phyloP scores from a whole-genome alignment of 2,113 vertebrate genomes.

The cat (Felis catus) region F.catus_Fca126_mat1.0 CM031412.1:181679001-181679500 shows the following conservation, averaged over 20 bases:
- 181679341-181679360: not conserved
- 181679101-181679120: not conserved
- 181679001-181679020: not conserved
- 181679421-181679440: not conserved
- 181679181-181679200: not conserved
- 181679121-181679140: not conserved
- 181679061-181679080: not conserved
- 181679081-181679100: not conserved
- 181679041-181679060: not conserved
- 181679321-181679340: not conserved
- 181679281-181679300: not conserved
- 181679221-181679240: not conserved
- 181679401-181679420: not conserved
- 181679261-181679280: not conserved
- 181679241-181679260: not conserved
- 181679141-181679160: not conserved
- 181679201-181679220: not conserved
- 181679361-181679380: not conserved
- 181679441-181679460: constrained; percentile 8
- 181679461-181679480: not conserved
- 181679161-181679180: not conserved
- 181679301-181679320: not conserved
- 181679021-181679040: not conserved
- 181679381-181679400: not conserved
- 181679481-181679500: not conserved